These are phyloP conservation scores for Camponotus vicinus DNA, from an alignment of 1,140 invertebrate species.

Conservation along the genomic window DNA sequence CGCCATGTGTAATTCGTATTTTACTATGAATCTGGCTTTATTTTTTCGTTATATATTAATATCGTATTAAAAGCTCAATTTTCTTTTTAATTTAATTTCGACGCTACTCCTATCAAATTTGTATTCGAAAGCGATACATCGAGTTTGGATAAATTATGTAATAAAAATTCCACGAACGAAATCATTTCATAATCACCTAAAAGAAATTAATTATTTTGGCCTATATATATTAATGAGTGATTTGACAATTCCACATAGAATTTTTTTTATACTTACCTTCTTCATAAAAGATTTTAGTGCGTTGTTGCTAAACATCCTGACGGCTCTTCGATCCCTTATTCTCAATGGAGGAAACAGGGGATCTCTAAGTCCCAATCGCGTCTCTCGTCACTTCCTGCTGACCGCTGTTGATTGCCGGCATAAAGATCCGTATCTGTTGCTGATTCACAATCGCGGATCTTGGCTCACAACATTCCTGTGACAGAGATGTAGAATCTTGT, in stretches of 20 bases:
- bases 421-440: conserved; percentile 69
- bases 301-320: conserved; percentile 80
- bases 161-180: not conserved
- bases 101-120: not conserved
- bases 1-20: not conserved
- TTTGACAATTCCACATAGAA: too few relatives aligned
- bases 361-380: conserved; percentile 55
- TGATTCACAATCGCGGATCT: conserved; percentile 29
- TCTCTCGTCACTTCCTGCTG: conserved; percentile 70
- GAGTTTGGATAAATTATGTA: not conserved
- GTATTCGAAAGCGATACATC: too few relatives aligned
- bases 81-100: not conserved
- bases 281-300: conserved; percentile 93
- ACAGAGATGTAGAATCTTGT: conserved; percentile 1
- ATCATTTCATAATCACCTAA: not conserved
- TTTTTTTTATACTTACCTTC: conserved; percentile 88
- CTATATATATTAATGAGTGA: not conserved
- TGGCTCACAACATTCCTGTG: conserved; percentile 35
- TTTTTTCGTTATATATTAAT: not conserved
- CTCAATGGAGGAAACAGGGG: conserved; percentile 62
- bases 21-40: not conserved
- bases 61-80: not conserved
- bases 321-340: conserved; percentile 9
- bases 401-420: conserved; percentile 67
- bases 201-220: not conserved